A percentile compares a stretch with the other conserved stretches of the same genome.
phyloP scores from a whole-genome alignment of 1,140 invertebrate species.

The Ceratoteleas bidentatus region DNA sequence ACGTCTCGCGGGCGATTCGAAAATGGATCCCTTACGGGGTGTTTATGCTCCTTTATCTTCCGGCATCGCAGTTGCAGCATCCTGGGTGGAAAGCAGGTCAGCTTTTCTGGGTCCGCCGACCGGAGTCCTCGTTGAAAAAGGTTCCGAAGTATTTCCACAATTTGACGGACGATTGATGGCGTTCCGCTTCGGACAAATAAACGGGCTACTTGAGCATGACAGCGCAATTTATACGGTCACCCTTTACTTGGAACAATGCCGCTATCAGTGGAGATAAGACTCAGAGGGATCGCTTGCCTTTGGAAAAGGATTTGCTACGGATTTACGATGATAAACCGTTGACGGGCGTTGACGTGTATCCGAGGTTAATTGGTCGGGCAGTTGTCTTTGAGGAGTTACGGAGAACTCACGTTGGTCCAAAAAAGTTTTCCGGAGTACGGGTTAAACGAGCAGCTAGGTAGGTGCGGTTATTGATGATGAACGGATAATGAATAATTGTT shows the following conservation, averaged over 20 bases:
- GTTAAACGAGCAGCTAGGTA: too few relatives aligned
- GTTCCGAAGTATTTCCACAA: neutral
- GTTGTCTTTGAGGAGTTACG: constrained; percentile 22
- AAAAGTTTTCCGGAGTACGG: too few relatives aligned
- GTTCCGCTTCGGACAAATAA: constrained; percentile 10
- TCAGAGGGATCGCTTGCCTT: neutral
- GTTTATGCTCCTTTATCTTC: constrained; percentile 23
- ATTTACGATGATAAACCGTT: constrained; percentile 14
- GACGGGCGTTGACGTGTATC: constrained; percentile 17
- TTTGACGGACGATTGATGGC: constrained; percentile 20
- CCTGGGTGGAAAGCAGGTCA: neutral
- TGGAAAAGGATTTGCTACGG: constrained; percentile 5
- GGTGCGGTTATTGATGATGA: too few relatives aligned
- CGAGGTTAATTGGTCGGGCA: constrained; percentile 12
- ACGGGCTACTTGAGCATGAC: constrained; percentile 11
- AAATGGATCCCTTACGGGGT: constrained; percentile 42
- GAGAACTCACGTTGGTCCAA: neutral
- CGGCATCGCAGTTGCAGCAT: neutral
- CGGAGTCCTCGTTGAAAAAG: neutral
- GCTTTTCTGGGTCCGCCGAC: neutral
- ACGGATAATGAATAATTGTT: too few relatives aligned
- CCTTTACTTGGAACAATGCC: constrained; percentile 9
- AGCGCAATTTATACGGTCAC: constrained; percentile 12
- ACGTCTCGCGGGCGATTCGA: constrained; percentile 13
- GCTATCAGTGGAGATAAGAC: constrained; percentile 12